A percentile compares a stretch with the other conserved stretches of the same genome.
Evolutionary conservation across 2,113 vertebrate species (phyloP).

Genomic region (Labeo rohita): DNA sequence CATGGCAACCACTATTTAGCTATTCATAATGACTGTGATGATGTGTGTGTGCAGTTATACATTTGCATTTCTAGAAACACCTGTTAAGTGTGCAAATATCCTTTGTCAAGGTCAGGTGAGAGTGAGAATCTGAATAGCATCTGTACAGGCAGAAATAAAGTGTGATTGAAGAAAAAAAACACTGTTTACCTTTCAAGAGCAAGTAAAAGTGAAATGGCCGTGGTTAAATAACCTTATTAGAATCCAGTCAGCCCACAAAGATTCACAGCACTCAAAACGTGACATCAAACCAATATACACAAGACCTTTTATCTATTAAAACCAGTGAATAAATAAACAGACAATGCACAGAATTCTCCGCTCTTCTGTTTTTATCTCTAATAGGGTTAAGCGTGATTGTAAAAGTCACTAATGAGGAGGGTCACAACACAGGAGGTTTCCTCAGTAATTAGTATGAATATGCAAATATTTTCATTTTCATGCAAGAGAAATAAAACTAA

Average conservation of each 20-base stretch:
- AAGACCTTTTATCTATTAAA: conserved; percentile 20
- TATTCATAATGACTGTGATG: neutral
- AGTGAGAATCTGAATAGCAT: neutral
- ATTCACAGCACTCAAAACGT: conserved; percentile 65
- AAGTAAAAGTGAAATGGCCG: conserved; percentile 26
- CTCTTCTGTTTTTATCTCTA: neutral
- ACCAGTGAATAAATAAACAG: neutral
- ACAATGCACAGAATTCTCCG: neutral
- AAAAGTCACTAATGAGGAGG: neutral
- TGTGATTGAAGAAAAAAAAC: neutral
- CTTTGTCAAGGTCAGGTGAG: neutral
- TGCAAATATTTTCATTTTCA: neutral
- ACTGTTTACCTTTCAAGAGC: neutral
- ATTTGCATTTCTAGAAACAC: conserved; percentile 2
- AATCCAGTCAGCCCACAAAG: conserved; percentile 63
- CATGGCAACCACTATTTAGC: neutral
- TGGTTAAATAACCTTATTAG: conserved; percentile 58
- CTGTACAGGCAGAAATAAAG: neutral
- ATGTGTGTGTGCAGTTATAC: neutral
- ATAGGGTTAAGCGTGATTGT: neutral
- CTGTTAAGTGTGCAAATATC: conserved; percentile 1
- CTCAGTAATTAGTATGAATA: neutral
- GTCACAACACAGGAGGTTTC: neutral
- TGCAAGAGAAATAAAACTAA: neutral
- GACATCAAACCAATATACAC: conserved; percentile 60